A percentile compares a stretch with the other conserved stretches of the same genome.
phyloP scores from a whole-genome alignment of 2,888 invertebrate genomes.

The Stenchaetothrips biformis region DNA sequence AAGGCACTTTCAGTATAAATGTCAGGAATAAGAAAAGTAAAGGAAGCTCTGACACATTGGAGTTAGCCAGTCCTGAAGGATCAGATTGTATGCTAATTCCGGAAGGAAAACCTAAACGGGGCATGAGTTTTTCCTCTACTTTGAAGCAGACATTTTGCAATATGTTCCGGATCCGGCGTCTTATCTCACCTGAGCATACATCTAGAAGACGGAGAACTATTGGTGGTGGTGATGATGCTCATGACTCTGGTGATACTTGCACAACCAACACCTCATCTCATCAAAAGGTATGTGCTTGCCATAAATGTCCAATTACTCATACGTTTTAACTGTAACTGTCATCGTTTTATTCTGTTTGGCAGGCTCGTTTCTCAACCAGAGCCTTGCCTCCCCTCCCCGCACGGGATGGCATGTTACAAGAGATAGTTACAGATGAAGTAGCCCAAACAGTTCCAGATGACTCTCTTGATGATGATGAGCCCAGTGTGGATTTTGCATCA shows the following conservation, averaged over 20 bases:
- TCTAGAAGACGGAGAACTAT: slow-evolving; percentile 32
- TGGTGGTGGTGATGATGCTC: background rate
- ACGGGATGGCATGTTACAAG: slow-evolving; percentile 41
- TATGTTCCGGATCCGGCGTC: slow-evolving; percentile 67
- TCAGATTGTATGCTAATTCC: slow-evolving; percentile 8
- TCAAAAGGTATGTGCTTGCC: background rate
- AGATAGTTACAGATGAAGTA: slow-evolving; percentile 39
- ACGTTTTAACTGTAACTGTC: background rate
- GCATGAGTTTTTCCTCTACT: slow-evolving; percentile 62
- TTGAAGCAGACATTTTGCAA: slow-evolving; percentile 81
- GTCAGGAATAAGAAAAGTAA: slow-evolving; percentile 57
- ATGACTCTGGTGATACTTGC: background rate
- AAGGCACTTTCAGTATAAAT: slow-evolving; percentile 56
- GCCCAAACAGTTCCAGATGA: slow-evolving; percentile 45
- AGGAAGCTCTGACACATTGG: slow-evolving; percentile 37
- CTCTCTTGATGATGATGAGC: slow-evolving; percentile 49
- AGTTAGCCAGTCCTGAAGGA: slow-evolving; percentile 16
- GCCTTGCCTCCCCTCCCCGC: slow-evolving; percentile 64
- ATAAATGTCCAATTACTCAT: background rate
- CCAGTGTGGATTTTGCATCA: slow-evolving; percentile 76
- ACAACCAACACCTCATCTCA: background rate
- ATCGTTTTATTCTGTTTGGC: slow-evolving; percentile 25
- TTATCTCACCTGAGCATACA: slow-evolving; percentile 50
- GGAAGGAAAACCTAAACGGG: slow-evolving; percentile 49
- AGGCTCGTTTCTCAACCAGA: slow-evolving; percentile 55